Conservation (phyloP, 2,888 invertebrate species). For the Leptopilina syphax region DNA sequence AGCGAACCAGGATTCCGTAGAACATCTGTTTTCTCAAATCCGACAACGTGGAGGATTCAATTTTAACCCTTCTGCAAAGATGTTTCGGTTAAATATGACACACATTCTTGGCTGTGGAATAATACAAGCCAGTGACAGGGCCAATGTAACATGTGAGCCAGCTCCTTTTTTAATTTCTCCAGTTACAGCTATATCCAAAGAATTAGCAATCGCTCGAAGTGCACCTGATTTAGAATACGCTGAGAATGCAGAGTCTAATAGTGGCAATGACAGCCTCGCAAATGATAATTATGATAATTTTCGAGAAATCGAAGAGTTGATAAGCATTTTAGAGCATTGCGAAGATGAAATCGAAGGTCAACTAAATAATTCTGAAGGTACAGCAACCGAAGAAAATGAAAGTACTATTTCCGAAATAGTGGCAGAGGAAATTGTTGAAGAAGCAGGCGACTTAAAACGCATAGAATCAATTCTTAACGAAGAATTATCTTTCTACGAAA, state of each 20-base stretch:
- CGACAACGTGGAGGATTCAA: slow-evolving; percentile 56
- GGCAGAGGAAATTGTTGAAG: neutral
- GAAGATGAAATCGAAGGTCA: neutral
- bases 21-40: slow-evolving; percentile 54
- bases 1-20: slow-evolving; percentile 51
- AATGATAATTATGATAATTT: too few relatives aligned
- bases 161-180: slow-evolving; percentile 17
- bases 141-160: slow-evolving; percentile 49
- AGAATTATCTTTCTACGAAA: slow-evolving; percentile 23
- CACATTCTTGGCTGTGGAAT: slow-evolving; percentile 51
- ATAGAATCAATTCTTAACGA: neutral
- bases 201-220: neutral
- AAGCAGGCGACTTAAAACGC: neutral
- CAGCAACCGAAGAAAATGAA: neutral
- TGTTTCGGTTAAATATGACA: slow-evolving; percentile 44
- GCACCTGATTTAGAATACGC: neutral
- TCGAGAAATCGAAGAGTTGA: neutral
- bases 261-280: too few relatives aligned
- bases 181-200: neutral
- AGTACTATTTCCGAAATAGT: neutral
- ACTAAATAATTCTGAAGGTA: neutral
- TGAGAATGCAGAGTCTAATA: too few relatives aligned
- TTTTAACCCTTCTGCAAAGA: slow-evolving; percentile 52
- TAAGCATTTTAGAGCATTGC: neutral
- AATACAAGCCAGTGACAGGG: slow-evolving; percentile 44